These are phyloP conservation scores for Blomia tropicalis DNA, from an alignment of 2,888 invertebrate species.

Conservation along the genomic window DNA sequence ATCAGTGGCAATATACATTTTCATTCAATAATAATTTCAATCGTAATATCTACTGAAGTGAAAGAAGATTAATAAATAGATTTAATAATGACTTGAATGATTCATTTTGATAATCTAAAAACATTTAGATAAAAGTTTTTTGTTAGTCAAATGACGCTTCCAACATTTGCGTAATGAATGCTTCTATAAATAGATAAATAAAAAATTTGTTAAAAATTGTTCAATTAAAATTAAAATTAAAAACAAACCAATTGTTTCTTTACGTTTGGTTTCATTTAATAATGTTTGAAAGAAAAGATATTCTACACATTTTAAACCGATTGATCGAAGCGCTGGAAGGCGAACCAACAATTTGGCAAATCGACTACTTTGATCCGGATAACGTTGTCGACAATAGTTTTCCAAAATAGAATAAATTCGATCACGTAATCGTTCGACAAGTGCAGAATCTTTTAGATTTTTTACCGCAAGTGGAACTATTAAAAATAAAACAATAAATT, in stretches of 20 bases:
- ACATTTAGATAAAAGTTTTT: no score
- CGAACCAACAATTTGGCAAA: conserved; percentile 84
- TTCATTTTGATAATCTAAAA: no score
- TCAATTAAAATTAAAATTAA: no score
- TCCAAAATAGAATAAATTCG: conserved; percentile 87
- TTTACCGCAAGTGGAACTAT: conserved; percentile 52
- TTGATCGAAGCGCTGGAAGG: conserved; percentile 71
- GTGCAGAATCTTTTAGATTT: conserved; percentile 61
- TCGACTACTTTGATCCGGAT: conserved; percentile 77
- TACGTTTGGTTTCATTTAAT: neutral
- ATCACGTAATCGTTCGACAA: conserved; percentile 72
- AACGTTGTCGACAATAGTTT: conserved; percentile 72
- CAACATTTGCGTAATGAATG: no score
- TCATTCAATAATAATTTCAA: no score
- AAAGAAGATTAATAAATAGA: no score
- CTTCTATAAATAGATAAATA: no score
- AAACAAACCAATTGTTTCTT: neutral
- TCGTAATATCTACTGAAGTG: no score
- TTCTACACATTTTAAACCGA: conserved; percentile 82
- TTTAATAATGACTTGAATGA: no score
- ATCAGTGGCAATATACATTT: no score
- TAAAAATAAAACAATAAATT: neutral
- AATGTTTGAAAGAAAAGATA: conserved; percentile 58
- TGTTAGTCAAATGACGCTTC: no score
- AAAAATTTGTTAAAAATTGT: no score